phyloP scores from a whole-genome alignment of 2,888 invertebrate genomes.

The Ennomos fuscantarius region DNA sequence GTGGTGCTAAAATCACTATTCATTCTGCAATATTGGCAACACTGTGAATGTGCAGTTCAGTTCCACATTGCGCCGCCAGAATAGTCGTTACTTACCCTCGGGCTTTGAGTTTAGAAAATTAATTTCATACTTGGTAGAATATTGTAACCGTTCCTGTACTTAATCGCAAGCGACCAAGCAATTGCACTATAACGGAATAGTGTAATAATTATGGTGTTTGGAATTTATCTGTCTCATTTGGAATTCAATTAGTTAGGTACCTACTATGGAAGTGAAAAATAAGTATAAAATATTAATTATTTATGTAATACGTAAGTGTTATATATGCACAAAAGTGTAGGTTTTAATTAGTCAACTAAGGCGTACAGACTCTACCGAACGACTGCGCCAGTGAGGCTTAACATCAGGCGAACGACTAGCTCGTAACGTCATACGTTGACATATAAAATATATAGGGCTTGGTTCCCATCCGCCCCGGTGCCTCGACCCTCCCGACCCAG shows the following conservation, averaged over 20 bases:
- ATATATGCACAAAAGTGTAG: too few relatives aligned
- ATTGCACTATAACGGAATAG: slow-evolving; percentile 47
- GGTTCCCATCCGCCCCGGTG: too few relatives aligned
- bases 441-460: too few relatives aligned
- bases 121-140: slow-evolving; percentile 45
- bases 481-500: too few relatives aligned
- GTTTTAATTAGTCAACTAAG: too few relatives aligned
- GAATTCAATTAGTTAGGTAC: slow-evolving; percentile 4
- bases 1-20: slow-evolving; percentile 34
- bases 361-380: too few relatives aligned
- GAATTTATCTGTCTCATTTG: slow-evolving; percentile 20
- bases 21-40: slow-evolving; percentile 13
- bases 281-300: too few relatives aligned
- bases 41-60: slow-evolving; percentile 26
- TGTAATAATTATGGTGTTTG: slow-evolving; percentile 34
- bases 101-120: slow-evolving; percentile 45
- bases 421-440: too few relatives aligned
- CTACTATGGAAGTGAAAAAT: background rate
- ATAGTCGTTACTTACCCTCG: slow-evolving; percentile 44
- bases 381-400: too few relatives aligned
- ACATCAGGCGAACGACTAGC: too few relatives aligned
- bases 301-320: too few relatives aligned
- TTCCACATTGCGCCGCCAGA: slow-evolving; percentile 37
- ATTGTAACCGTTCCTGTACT: slow-evolving; percentile 48
- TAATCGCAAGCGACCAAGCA: slow-evolving; percentile 51